A percentile compares a stretch with the other conserved stretches of the same genome.
phyloP scores from a whole-genome alignment of 1,140 invertebrate species.

The Aphaenogaster ashmeadi region DNA sequence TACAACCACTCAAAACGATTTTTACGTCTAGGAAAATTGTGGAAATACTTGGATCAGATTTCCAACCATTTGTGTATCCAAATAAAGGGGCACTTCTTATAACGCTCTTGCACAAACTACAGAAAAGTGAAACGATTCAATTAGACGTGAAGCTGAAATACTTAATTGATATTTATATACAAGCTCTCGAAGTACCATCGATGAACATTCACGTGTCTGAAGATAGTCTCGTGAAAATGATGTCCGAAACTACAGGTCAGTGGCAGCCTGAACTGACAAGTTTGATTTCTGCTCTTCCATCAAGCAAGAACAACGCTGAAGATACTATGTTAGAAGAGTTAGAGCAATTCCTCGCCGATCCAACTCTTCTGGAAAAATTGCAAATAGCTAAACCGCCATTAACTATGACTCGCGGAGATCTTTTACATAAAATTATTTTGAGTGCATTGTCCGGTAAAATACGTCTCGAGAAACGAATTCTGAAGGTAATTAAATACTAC shows the following conservation, averaged over 20 bases:
- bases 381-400: slow-evolving; percentile 41
- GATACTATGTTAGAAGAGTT: slow-evolving; percentile 20
- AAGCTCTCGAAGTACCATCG: slow-evolving; percentile 44
- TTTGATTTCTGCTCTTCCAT: slow-evolving; percentile 58
- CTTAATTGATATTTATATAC: slow-evolving; percentile 38
- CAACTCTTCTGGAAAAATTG: slow-evolving; percentile 54
- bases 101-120: slow-evolving; percentile 39
- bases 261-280: slow-evolving; percentile 66
- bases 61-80: slow-evolving; percentile 54
- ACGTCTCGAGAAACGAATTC: not conserved
- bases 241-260: slow-evolving; percentile 38
- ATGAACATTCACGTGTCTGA: slow-evolving; percentile 54
- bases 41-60: slow-evolving; percentile 55
- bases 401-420: slow-evolving; percentile 45
- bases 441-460: slow-evolving; percentile 29
- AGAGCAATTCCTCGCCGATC: slow-evolving; percentile 47
- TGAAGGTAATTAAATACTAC: slow-evolving; percentile 61
- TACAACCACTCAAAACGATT: slow-evolving; percentile 30
- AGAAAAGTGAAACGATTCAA: not conserved
- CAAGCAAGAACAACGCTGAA: slow-evolving; percentile 13
- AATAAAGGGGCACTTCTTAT: slow-evolving; percentile 62
- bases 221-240: slow-evolving; percentile 29
- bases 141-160: not conserved
- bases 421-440: slow-evolving; percentile 59
- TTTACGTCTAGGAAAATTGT: slow-evolving; percentile 23